A percentile compares a stretch with the other conserved stretches of the same genome.
These are phyloP conservation scores for Semotilus atromaculatus DNA, from an alignment of 2,797 vertebrate species.

Conservation along the genomic window DNA sequence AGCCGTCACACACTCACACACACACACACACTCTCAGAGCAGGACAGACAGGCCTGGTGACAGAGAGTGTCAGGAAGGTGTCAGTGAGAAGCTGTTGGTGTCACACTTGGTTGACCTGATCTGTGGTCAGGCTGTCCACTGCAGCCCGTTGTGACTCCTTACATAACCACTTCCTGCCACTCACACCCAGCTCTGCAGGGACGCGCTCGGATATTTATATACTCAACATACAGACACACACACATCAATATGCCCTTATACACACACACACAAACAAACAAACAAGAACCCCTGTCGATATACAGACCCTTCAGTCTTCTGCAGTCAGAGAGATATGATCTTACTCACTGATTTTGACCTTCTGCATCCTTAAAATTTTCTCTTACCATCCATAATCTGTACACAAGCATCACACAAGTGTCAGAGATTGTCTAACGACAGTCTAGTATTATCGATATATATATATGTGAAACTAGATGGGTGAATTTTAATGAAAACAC, in stretches of 20 bases:
- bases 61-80: conserved; percentile 82
- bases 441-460: not conserved
- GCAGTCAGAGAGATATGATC: conserved; percentile 25
- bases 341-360: conserved; percentile 19
- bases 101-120: conserved; percentile 88
- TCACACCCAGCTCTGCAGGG: conserved; percentile 77
- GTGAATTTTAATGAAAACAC: not conserved
- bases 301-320: conserved; percentile 31
- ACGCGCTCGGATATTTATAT: conserved; percentile 61
- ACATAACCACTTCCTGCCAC: conserved; percentile 84
- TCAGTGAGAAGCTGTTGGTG: conserved; percentile 85
- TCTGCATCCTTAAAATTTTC: not conserved
- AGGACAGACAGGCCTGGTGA: conserved; percentile 68
- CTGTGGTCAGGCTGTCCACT: conserved; percentile 84
- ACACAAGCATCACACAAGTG: not conserved
- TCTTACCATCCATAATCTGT: conserved; percentile 4
- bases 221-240: conserved; percentile 35
- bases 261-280: conserved; percentile 42
- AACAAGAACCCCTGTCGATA: conserved; percentile 44
- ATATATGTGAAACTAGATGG: not conserved
- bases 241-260: conserved; percentile 56
- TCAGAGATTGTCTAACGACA: not conserved
- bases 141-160: conserved; percentile 81
- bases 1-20: conserved; percentile 43
- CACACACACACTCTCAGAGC: conserved; percentile 34